These are phyloP conservation scores for Athalia cordata DNA, from an alignment of 2,888 invertebrate species.

Conservation along the genomic window DNA sequence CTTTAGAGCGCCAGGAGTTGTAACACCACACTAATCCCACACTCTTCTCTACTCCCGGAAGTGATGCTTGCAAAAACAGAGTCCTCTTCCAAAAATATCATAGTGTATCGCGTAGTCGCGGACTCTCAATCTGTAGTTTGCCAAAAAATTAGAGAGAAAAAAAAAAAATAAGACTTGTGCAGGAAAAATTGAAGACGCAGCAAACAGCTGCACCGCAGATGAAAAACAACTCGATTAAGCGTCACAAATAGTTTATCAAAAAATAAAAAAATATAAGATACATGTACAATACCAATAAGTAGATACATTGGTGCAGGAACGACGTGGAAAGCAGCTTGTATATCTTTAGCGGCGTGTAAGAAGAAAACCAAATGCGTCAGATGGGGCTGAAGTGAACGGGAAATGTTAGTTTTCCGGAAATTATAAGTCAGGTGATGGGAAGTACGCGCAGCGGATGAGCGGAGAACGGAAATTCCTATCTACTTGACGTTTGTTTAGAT, in stretches of 20 bases:
- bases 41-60: conserved; percentile 20
- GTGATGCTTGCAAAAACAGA: conserved; percentile 1
- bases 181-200: too few relatives aligned
- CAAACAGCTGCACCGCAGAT: too few relatives aligned
- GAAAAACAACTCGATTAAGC: too few relatives aligned
- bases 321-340: too few relatives aligned
- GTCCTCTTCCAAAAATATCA: conserved; percentile 34
- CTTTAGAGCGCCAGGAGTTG: neutral
- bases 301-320: too few relatives aligned
- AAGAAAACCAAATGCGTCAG: neutral
- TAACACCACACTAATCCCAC: conserved; percentile 15
- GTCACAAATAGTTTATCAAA: conserved; percentile 3
- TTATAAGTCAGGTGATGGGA: neutral
- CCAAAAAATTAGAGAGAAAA: conserved; percentile 1
- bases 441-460: too few relatives aligned
- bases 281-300: too few relatives aligned
- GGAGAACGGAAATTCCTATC: too few relatives aligned
- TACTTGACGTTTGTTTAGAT: neutral
- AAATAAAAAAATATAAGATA: conserved; percentile 10
- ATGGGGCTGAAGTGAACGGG: neutral
- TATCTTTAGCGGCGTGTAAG: neutral
- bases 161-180: neutral
- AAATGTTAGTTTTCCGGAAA: neutral
- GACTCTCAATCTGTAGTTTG: neutral
- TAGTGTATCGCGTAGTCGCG: neutral